phyloP scores from a whole-genome alignment of 1,140 invertebrate genomes.

The Diprion similis region DNA sequence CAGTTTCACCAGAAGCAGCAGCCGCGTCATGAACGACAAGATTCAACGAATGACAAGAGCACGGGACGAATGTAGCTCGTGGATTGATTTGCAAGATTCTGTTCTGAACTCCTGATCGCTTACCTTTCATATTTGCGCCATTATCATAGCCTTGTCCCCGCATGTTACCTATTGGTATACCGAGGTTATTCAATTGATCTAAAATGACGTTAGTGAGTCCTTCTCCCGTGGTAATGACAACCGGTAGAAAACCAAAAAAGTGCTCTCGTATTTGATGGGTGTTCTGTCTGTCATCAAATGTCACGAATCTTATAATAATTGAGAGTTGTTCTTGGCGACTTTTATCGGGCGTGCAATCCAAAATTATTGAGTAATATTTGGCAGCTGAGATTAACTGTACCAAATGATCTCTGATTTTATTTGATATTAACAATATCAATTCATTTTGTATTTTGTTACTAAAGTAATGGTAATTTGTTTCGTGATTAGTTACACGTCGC shows the following conservation, averaged over 20 bases:
- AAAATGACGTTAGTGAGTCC: conserved; percentile 30
- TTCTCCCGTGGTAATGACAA: conserved; percentile 25
- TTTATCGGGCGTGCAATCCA: conserved; percentile 30
- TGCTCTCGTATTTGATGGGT: conserved; percentile 26
- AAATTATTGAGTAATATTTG: conserved; percentile 19
- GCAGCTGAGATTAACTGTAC: conserved; percentile 23
- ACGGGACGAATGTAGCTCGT: conserved; percentile 26
- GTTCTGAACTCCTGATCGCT: conserved; percentile 31
- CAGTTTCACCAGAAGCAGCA: conserved; percentile 2
- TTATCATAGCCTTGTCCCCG: conserved; percentile 48
- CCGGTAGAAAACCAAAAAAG: conserved; percentile 31
- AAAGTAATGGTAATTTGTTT: conserved; percentile 1
- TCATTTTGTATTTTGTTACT: conserved; percentile 1
- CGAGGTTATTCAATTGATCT: conserved; percentile 19
- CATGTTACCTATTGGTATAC: conserved; percentile 34
- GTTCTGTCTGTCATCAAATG: conserved; percentile 23
- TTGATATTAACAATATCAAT: conserved; percentile 1
- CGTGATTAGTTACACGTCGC: conserved; percentile 2
- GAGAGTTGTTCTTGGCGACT: conserved; percentile 30
- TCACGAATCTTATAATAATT: conserved; percentile 30
- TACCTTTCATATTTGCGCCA: conserved; percentile 44
- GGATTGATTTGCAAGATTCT: conserved; percentile 33
- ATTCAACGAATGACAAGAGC: conserved; percentile 20
- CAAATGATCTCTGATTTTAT: conserved; percentile 14
- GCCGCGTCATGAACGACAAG: conserved; percentile 23